A percentile compares a stretch with the other conserved stretches of the same genome.
phyloP scores from a whole-genome alignment of 2,888 invertebrate species.

The Cryptophagus acutangulus region DNA sequence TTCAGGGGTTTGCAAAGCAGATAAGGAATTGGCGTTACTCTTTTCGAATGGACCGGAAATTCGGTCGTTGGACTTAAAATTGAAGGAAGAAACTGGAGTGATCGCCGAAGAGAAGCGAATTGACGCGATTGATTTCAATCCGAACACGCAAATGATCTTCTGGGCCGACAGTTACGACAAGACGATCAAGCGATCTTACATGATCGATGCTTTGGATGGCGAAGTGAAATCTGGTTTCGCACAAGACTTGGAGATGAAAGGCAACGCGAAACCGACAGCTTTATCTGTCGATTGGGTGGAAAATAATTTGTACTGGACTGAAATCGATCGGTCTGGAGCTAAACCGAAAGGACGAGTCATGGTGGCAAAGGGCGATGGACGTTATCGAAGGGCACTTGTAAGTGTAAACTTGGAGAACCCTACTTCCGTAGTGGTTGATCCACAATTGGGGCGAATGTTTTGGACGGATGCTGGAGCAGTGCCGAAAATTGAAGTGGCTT shows the following conservation, averaged over 20 bases:
- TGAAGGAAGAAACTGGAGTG: conserved; percentile 67
- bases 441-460: conserved; percentile 78
- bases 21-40: conserved; percentile 62
- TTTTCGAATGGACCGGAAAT: conserved; percentile 86
- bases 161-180: conserved; percentile 94
- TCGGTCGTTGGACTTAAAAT: conserved; percentile 61
- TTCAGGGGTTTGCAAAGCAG: conserved; percentile 78
- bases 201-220: conserved; percentile 74
- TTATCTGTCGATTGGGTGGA: conserved; percentile 92
- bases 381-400: conserved; percentile 78
- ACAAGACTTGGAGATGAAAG: conserved; percentile 82
- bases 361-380: conserved; percentile 84
- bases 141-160: conserved; percentile 77
- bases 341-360: conserved; percentile 77
- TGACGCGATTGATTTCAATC: conserved; percentile 87
- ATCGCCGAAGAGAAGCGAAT: conserved; percentile 83
- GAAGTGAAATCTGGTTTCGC: conserved; percentile 76
- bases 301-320: conserved; percentile 92
- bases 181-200: conserved; percentile 85
- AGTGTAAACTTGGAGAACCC: conserved; percentile 78
- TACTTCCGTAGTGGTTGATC: conserved; percentile 83
- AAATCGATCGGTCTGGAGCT: conserved; percentile 68
- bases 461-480: conserved; percentile 91
- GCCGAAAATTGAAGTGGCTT: conserved; percentile 90
- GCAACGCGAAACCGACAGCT: conserved; percentile 78